A percentile compares a stretch with the other conserved stretches of the same genome.
phyloP scores from a whole-genome alignment of 2,888 invertebrate species.

The Nephrotoma appendiculata region DNA sequence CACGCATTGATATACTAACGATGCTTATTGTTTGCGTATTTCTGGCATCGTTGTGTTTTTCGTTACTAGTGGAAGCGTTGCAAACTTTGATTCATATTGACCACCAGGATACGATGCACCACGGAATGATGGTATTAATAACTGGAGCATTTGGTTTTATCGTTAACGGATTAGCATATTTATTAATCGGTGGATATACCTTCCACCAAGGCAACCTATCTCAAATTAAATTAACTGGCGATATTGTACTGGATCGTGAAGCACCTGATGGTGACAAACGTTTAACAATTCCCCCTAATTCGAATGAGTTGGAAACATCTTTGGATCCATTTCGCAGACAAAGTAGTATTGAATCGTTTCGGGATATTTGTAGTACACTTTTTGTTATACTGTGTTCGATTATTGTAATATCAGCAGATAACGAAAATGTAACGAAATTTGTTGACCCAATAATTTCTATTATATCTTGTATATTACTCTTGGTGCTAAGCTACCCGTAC shows the following conservation, averaged over 20 bases:
- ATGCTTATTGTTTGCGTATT: constrained; percentile 70
- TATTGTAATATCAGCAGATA: constrained; percentile 42
- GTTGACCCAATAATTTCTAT: constrained; percentile 64
- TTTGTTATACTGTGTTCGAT: constrained; percentile 56
- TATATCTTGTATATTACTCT: constrained; percentile 52
- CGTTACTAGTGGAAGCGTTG: constrained; percentile 63
- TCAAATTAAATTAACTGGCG: constrained; percentile 45
- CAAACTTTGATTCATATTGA: constrained; percentile 65
- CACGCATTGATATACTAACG: constrained; percentile 74
- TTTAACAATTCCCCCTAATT: constrained; percentile 23
- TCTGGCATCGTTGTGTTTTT: constrained; percentile 68
- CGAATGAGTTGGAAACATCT: background rate
- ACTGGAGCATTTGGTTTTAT: constrained; percentile 56
- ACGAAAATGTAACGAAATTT: constrained; percentile 47
- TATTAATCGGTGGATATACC: constrained; percentile 66
- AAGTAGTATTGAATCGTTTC: constrained; percentile 42
- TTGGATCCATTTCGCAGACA: constrained; percentile 35
- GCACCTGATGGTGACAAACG: constrained; percentile 31
- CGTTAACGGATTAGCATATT: constrained; percentile 61
- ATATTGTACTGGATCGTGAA: constrained; percentile 43
- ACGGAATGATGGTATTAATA: constrained; percentile 57
- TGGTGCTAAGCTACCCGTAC: constrained; percentile 65
- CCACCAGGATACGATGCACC: constrained; percentile 56
- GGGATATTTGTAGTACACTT: constrained; percentile 52
- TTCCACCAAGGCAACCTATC: constrained; percentile 57